Conservation (phyloP, 2,113 vertebrate species). For the Nestor notabilis region DNA sequence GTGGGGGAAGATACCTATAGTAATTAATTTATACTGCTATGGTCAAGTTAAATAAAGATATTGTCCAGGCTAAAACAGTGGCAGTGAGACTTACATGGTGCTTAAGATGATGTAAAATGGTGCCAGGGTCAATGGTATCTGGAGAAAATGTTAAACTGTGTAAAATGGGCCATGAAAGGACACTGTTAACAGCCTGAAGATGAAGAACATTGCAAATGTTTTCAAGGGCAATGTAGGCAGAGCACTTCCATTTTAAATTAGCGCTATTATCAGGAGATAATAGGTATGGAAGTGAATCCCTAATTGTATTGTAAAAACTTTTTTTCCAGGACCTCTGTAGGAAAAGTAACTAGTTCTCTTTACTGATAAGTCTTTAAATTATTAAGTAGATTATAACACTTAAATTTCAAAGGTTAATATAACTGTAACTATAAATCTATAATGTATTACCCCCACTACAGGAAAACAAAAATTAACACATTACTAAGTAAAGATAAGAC, state of each 20-base stretch:
- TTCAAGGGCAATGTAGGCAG: conserved; percentile 8
- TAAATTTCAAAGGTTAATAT: not conserved
- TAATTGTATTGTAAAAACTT: not conserved
- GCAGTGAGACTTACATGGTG: not conserved
- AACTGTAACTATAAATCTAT: not conserved
- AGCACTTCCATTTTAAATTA: conserved; percentile 22
- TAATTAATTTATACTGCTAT: not conserved
- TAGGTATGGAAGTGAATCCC: not conserved
- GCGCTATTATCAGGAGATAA: not conserved
- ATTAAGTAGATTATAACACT: not conserved
- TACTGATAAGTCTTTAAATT: not conserved
- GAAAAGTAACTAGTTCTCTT: not conserved
- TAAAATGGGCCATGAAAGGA: conserved; percentile 65
- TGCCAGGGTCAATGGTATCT: conserved; percentile 26
- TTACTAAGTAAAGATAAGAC: not conserved
- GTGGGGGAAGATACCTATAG: not conserved
- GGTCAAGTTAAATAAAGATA: not conserved
- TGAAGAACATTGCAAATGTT: conserved; percentile 1
- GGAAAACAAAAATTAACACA: not conserved
- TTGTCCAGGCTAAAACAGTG: not conserved
- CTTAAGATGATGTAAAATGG: conserved; percentile 32
- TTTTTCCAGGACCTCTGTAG: not conserved
- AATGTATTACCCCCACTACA: not conserved
- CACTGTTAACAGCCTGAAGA: conserved; percentile 31
- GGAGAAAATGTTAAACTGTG: conserved; percentile 23